phyloP scores from a whole-genome alignment of 2,797 vertebrate species.

The Apogon hyalosoma region DNA sequence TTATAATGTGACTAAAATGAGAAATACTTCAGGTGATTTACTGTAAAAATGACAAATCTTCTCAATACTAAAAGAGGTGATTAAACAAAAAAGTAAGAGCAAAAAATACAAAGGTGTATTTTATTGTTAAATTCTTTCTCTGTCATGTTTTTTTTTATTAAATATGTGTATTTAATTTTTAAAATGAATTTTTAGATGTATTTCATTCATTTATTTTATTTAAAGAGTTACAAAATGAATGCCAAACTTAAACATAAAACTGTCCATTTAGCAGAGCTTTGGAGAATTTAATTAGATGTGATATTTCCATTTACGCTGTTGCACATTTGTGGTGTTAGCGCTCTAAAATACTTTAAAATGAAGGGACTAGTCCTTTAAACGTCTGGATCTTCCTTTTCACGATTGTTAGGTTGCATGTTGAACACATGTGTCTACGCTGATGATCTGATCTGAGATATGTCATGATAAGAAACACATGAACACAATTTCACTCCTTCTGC shows the following conservation, averaged over 20 bases:
- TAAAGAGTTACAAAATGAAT: slow-evolving; percentile 25
- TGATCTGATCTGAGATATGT: slow-evolving; percentile 27
- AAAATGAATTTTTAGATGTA: neutral
- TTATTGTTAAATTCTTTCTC: neutral
- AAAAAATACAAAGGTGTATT: neutral
- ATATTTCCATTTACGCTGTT: slow-evolving; percentile 13
- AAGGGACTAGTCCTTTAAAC: neutral
- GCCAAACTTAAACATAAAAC: slow-evolving; percentile 26
- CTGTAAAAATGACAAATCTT: neutral
- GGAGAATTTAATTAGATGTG: slow-evolving; percentile 17
- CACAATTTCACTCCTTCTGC: slow-evolving; percentile 19
- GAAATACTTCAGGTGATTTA: neutral
- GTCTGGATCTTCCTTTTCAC: slow-evolving; percentile 17
- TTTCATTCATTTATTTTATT: slow-evolving; percentile 6
- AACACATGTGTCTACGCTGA: slow-evolving; percentile 18
- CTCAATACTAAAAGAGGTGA: neutral
- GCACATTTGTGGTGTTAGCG: neutral
- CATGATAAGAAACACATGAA: slow-evolving; percentile 39
- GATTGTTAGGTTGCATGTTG: slow-evolving; percentile 25
- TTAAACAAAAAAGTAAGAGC: neutral
- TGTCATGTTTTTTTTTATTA: neutral
- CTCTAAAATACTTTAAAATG: slow-evolving; percentile 10
- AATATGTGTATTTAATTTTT: neutral
- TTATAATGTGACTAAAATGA: neutral
- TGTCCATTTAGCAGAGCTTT: neutral